A percentile compares a stretch with the other conserved stretches of the same genome.
These are phyloP conservation scores for Pardalotus punctatus DNA, from an alignment of 2,113 vertebrate species.

Conservation along the genomic window DNA sequence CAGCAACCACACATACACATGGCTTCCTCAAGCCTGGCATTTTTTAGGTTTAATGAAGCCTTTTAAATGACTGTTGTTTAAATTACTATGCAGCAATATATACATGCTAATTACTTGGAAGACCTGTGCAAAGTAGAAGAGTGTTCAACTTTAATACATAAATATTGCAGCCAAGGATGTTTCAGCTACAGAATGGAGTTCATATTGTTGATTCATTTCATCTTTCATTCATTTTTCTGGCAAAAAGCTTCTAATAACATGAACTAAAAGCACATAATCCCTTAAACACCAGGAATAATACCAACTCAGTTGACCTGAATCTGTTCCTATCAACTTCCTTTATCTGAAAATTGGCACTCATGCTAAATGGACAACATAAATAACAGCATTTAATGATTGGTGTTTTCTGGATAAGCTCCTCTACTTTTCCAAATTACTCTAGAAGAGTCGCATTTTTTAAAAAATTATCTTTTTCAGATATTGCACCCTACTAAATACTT, in stretches of 20 bases:
- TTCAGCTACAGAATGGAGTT: background rate
- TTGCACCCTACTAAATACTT: background rate
- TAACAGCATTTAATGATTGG: background rate
- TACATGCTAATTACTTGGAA: background rate
- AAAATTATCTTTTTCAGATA: background rate
- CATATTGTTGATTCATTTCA: background rate
- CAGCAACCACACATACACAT: background rate
- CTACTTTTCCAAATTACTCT: background rate
- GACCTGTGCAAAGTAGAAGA: background rate
- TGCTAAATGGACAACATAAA: conserved; percentile 6
- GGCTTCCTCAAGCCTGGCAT: background rate
- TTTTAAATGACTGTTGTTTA: background rate
- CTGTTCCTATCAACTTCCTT: background rate
- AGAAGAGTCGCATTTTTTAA: background rate
- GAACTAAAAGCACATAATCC: conserved; percentile 34
- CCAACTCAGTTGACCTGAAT: conserved; percentile 27
- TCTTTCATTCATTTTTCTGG: conserved; percentile 1
- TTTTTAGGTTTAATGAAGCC: background rate
- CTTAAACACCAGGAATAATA: conserved; percentile 30
- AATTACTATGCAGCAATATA: background rate
- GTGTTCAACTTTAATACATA: background rate
- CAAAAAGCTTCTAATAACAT: conserved; percentile 4
- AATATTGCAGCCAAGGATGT: background rate
- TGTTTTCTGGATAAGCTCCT: background rate
- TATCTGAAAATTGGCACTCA: conserved; percentile 34